Percentiles rank a stretch among this genome's conserved stretches.
phyloP scores from a whole-genome alignment of 2,113 vertebrate genomes.

The Toxostoma redivivum region DNA sequence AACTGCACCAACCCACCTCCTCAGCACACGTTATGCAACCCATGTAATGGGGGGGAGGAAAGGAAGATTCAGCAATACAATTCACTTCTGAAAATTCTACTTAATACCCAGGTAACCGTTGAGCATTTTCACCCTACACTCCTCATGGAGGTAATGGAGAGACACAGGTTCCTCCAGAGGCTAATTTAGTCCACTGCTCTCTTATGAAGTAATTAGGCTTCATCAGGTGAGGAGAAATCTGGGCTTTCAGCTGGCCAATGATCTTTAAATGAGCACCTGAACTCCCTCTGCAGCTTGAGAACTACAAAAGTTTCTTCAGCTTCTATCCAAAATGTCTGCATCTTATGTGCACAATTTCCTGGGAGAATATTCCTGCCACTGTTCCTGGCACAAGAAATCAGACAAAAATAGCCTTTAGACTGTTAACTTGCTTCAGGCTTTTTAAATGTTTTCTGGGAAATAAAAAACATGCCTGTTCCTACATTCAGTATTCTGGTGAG shows the following conservation, averaged over 20 bases:
- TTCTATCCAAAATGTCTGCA: not conserved
- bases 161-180: not conserved
- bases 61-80: not conserved
- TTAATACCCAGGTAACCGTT: not conserved
- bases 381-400: not conserved
- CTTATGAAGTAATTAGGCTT: constrained; percentile 14
- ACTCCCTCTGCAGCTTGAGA: not conserved
- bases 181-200: constrained; percentile 1
- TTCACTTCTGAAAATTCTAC: not conserved
- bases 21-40: not conserved
- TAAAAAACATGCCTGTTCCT: not conserved
- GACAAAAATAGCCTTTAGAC: not conserved
- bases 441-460: not conserved
- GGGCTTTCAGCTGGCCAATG: not conserved
- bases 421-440: not conserved
- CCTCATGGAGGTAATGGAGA: not conserved
- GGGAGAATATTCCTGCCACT: not conserved
- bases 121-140: not conserved
- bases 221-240: not conserved
- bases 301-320: not conserved
- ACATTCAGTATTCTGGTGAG: not conserved
- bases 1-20: not conserved
- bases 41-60: accelerated
- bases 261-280: not conserved
- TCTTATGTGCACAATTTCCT: not conserved